Conservation (phyloP, 1,140 invertebrate species). For the Hycleus phaleratus region DNA sequence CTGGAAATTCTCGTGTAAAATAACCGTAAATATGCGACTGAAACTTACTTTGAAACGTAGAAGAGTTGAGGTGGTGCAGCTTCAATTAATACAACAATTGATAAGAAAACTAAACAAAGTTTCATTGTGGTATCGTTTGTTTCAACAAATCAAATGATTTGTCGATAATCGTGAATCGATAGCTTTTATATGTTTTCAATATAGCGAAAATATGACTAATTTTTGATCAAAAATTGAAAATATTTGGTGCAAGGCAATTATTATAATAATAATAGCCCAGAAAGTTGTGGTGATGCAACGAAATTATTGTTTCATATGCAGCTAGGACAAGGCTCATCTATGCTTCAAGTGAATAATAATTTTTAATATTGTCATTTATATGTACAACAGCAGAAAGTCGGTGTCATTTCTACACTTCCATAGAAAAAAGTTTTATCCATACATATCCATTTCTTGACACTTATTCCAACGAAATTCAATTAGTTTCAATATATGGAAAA, state of each 20-base stretch:
- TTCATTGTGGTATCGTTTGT: conserved; percentile 1
- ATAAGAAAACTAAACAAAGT: neutral
- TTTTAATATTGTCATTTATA: conserved; percentile 6
- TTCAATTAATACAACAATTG: neutral
- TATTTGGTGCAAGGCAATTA: conserved; percentile 2
- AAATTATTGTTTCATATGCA: conserved; percentile 8
- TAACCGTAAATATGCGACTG: conserved; percentile 2
- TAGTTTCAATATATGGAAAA: too few relatives aligned
- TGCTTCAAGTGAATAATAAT: conserved; percentile 7
- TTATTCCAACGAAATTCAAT: too few relatives aligned
- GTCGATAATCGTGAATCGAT: neutral
- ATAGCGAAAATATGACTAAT: neutral
- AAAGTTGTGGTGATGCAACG: neutral
- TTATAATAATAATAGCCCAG: neutral
- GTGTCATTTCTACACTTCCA: too few relatives aligned
- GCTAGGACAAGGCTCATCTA: conserved; percentile 4
- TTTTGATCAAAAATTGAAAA: neutral
- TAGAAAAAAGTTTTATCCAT: too few relatives aligned
- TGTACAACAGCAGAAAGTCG: neutral
- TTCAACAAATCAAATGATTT: neutral
- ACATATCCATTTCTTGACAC: too few relatives aligned
- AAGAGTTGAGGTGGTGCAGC: neutral
- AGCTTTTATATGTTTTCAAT: neutral
- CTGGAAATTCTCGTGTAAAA: conserved; percentile 9
- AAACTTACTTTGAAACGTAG: conserved; percentile 1